Percentiles rank a stretch among this genome's conserved stretches.
Evolutionary conservation across 2,797 vertebrate species (phyloP).

Genomic region (Acropternis orthonyx): DNA sequence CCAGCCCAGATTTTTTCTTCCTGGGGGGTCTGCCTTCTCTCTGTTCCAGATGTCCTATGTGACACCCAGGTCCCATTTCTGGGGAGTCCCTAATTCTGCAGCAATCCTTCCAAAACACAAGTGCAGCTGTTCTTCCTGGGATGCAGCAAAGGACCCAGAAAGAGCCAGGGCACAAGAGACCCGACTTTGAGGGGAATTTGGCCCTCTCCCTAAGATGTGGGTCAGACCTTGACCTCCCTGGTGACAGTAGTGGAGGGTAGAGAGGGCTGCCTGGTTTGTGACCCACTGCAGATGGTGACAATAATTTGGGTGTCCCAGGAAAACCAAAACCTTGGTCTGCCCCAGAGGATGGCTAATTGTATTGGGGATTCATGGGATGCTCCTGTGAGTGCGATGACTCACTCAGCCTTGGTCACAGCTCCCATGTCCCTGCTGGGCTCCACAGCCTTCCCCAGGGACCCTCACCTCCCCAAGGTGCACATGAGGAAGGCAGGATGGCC

Average conservation of each 20-base stretch:
- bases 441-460: background rate
- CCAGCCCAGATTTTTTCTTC: background rate
- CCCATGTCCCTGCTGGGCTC: background rate
- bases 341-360: rapidly evolving
- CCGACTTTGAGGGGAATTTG: background rate
- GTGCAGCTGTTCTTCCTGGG: background rate
- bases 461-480: rapidly evolving
- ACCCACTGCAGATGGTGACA: background rate
- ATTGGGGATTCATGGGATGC: background rate
- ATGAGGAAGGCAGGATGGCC: background rate
- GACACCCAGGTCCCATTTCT: background rate
- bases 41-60: background rate
- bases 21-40: background rate
- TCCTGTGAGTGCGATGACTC: rapidly evolving
- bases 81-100: background rate
- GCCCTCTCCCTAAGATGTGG: rapidly evolving
- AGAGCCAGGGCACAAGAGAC: background rate
- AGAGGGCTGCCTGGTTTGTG: background rate
- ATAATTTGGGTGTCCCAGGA: background rate
- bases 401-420: background rate
- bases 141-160: background rate
- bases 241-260: background rate
- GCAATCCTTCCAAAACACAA: background rate
- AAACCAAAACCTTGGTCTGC: background rate
- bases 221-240: background rate